A percentile compares a stretch with the other conserved stretches of the same genome.
Conservation (phyloP, 2,888 invertebrate species). For the Meliscaeva auricollis region DNA sequence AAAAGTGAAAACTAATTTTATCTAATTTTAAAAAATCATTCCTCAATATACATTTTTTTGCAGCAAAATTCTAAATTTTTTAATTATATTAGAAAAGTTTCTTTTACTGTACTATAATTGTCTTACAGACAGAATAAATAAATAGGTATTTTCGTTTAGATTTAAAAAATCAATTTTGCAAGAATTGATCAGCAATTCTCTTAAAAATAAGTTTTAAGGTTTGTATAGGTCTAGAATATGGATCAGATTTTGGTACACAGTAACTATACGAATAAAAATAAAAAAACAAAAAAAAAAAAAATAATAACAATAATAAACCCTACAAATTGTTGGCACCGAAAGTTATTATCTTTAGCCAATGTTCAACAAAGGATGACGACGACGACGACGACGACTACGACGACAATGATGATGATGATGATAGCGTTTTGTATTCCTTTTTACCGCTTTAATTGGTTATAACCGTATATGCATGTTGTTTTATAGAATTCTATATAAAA, state of each 20-base stretch:
- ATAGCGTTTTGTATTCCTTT: conserved; percentile 51
- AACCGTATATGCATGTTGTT: conserved; percentile 43
- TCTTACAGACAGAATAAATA: no score
- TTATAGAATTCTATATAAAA: conserved; percentile 1
- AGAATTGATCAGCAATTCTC: no score
- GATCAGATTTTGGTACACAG: conserved; percentile 34
- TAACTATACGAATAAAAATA: not conserved
- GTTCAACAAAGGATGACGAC: conserved; percentile 58
- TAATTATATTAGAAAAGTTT: no score
- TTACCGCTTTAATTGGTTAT: conserved; percentile 64
- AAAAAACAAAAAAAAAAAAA: conserved; percentile 11
- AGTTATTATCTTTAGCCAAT: conserved; percentile 71
- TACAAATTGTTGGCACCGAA: conserved; percentile 66
- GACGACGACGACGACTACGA: conserved; percentile 21
- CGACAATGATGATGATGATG: conserved; percentile 43
- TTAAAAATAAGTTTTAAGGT: no score
- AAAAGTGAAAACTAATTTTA: no score
- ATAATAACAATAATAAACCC: conserved; percentile 12
- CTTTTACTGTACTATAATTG: no score
- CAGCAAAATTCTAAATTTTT: no score
- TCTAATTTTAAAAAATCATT: no score
- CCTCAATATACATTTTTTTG: no score
- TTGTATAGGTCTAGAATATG: conserved; percentile 60
- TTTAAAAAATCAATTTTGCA: no score
- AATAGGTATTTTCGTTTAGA: no score